Evolutionary conservation across 2,113 vertebrate species (phyloP).

Genomic region (Microcebus lehilahytsara): DNA sequence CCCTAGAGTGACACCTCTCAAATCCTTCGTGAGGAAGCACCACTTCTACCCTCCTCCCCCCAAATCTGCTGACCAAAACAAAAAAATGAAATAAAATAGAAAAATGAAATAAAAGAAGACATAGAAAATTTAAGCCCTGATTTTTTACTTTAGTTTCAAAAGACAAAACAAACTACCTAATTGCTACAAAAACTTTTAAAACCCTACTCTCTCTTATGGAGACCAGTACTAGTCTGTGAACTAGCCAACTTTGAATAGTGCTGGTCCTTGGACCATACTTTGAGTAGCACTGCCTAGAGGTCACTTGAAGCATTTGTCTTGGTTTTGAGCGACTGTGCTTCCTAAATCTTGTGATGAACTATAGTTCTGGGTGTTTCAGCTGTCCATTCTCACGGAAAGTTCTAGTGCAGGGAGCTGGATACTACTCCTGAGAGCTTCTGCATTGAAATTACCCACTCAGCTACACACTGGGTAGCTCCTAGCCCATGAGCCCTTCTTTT

Average conservation of each 20-base stretch:
- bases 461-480: background rate
- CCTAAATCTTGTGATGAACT: background rate
- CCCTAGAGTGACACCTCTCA: background rate
- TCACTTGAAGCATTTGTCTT: background rate
- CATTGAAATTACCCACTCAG: background rate
- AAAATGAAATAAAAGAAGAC: background rate
- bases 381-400: background rate
- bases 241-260: too few species aligned
- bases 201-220: fast-evolving
- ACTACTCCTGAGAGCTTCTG: background rate
- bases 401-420: background rate
- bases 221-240: background rate
- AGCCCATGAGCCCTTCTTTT: background rate
- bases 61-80: background rate
- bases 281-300: background rate
- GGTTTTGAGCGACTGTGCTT: background rate
- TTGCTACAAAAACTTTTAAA: background rate
- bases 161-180: background rate
- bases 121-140: background rate
- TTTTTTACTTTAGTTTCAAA: background rate
- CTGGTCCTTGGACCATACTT: background rate
- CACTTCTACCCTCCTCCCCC: too few species aligned
- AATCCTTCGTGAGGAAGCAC: background rate
- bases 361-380: background rate
- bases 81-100: background rate